These are phyloP conservation scores for Oryzias curvinotus DNA, from an alignment of 2,113 vertebrate species.

Conservation along the genomic window DNA sequence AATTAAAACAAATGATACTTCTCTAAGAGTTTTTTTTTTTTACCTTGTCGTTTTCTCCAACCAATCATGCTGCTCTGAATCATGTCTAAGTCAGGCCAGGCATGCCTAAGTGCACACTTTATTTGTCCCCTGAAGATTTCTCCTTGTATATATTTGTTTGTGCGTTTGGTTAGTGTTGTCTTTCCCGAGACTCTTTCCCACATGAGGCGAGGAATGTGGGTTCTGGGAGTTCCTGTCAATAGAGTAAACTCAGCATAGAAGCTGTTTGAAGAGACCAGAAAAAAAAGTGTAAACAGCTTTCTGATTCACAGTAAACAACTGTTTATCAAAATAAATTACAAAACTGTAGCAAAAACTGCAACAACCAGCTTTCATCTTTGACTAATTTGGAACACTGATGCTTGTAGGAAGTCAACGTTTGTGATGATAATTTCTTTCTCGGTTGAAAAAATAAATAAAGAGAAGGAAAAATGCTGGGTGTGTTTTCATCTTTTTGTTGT, in stretches of 20 bases:
- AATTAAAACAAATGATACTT: too few relatives aligned
- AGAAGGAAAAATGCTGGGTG: too few relatives aligned
- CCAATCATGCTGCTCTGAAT: slow-evolving; percentile 16
- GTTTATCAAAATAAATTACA: accelerated
- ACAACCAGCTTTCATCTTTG: too few relatives aligned
- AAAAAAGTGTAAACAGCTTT: too few relatives aligned
- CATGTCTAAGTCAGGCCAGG: background rate
- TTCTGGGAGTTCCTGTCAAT: slow-evolving; percentile 30
- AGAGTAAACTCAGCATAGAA: slow-evolving; percentile 3
- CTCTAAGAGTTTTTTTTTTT: too few relatives aligned
- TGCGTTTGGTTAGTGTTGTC: slow-evolving; percentile 23
- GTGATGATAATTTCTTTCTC: too few relatives aligned
- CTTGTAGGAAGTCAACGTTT: too few relatives aligned
- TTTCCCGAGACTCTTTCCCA: slow-evolving; percentile 47
- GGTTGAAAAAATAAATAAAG: too few relatives aligned
- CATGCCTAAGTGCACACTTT: background rate
- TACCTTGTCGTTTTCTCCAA: slow-evolving; percentile 52
- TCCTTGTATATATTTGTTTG: slow-evolving; percentile 49
- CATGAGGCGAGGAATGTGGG: slow-evolving; percentile 21
- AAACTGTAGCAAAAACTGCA: background rate
- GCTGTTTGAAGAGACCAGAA: background rate
- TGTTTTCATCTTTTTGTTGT: too few relatives aligned
- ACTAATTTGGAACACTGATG: too few relatives aligned
- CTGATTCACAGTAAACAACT: background rate
- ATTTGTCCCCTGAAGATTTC: slow-evolving; percentile 18